Conservation (phyloP, 2,113 vertebrate species). For the Typhlomys cinereus region DNA sequence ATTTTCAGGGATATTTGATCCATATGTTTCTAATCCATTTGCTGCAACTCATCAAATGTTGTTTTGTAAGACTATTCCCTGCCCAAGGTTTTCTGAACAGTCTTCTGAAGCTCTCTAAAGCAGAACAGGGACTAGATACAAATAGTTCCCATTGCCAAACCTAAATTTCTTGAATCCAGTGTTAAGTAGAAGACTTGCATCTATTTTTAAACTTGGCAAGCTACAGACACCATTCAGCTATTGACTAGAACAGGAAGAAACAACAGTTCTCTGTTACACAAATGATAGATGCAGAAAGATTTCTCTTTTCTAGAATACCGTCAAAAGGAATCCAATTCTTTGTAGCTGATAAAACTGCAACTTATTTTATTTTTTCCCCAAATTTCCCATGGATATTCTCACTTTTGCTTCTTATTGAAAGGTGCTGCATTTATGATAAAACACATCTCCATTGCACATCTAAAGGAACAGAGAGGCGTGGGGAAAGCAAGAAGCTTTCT, state of each 20-base stretch:
- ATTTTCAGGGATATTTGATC: constrained; percentile 65
- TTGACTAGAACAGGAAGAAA: constrained; percentile 18
- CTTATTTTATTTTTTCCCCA: not conserved
- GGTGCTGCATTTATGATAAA: no score
- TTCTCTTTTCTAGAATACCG: not conserved
- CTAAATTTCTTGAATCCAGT: constrained; percentile 39
- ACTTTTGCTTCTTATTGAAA: not conserved
- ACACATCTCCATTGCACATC: not conserved
- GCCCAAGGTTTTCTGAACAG: constrained; percentile 48
- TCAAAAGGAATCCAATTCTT: not conserved
- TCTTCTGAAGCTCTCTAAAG: constrained; percentile 32
- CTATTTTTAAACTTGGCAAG: constrained; percentile 63
- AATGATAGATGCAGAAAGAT: not conserved
- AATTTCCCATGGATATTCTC: not conserved
- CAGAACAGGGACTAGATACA: constrained; percentile 25
- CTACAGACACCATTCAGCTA: not conserved
- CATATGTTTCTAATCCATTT: constrained; percentile 73
- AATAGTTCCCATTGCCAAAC: constrained; percentile 24
- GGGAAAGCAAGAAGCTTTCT: not conserved
- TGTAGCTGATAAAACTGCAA: not conserved
- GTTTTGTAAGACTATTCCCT: constrained; percentile 68
- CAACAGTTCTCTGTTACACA: not conserved
- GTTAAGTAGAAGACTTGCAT: constrained; percentile 24
- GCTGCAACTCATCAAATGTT: constrained; percentile 69
- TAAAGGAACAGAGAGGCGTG: not conserved